Evolutionary conservation across 2,888 invertebrate species (phyloP).

Genomic region (Xestia c-nigrum): DNA sequence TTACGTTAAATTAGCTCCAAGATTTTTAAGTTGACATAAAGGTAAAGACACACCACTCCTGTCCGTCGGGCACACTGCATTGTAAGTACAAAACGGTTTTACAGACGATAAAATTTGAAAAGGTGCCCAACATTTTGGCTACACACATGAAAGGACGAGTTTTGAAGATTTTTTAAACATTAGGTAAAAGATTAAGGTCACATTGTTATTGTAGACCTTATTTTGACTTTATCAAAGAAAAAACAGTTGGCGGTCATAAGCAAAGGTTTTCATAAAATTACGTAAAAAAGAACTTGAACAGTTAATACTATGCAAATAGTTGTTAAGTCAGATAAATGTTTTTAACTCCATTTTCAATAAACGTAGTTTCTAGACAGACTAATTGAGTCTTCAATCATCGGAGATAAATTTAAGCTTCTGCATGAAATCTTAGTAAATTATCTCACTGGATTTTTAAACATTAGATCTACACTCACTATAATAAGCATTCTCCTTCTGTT

Average conservation of each 20-base stretch:
- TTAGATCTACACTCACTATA: background rate
- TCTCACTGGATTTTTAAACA: background rate
- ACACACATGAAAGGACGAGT: slow-evolving; percentile 9
- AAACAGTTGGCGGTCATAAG: background rate
- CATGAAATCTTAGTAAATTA: background rate
- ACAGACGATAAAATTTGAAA: slow-evolving; percentile 40
- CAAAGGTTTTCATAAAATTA: background rate
- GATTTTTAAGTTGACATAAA: background rate
- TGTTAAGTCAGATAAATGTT: background rate
- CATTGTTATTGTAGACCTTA: background rate
- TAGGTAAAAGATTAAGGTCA: slow-evolving; percentile 1
- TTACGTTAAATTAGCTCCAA: background rate
- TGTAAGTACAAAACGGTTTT: slow-evolving; percentile 33
- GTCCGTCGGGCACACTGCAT: slow-evolving; percentile 3
- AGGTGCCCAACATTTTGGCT: slow-evolving; percentile 21
- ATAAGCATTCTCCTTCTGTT: background rate
- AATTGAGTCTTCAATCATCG: slow-evolving; percentile 1
- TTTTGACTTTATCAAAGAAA: background rate
- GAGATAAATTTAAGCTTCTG: background rate
- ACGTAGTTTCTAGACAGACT: background rate
- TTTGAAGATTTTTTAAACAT: slow-evolving; percentile 17
- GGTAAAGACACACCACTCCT: background rate
- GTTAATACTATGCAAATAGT: background rate
- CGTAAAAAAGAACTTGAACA: background rate
- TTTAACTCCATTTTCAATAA: background rate